These are phyloP conservation scores for Tinea trinotella DNA, from an alignment of 2,888 invertebrate genomes.

Conservation along the genomic window DNA sequence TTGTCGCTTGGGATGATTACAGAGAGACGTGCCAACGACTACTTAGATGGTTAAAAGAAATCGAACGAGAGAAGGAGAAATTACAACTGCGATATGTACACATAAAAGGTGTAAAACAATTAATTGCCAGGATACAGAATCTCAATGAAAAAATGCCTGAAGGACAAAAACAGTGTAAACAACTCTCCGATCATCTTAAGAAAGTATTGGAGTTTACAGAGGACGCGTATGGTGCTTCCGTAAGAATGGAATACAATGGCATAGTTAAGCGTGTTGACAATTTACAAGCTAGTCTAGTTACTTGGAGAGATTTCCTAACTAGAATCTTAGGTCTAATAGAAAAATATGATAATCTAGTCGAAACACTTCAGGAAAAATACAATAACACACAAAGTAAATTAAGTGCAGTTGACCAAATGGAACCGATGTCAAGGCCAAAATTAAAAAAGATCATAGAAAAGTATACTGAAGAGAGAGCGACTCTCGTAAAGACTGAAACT, in stretches of 20 bases:
- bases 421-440: conserved; percentile 73
- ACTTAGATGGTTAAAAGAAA: conserved; percentile 84
- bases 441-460: conserved; percentile 76
- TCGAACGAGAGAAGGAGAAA: conserved; percentile 83
- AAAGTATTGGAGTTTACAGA: conserved; percentile 80
- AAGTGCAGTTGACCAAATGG: conserved; percentile 66
- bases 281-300: conserved; percentile 83
- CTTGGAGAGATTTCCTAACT: conserved; percentile 83
- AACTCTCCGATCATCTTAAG: conserved; percentile 76
- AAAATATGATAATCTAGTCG: conserved; percentile 75
- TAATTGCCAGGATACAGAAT: conserved; percentile 77
- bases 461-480: conserved; percentile 73
- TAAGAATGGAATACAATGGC: conserved; percentile 86
- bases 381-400: conserved; percentile 76
- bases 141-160: conserved; percentile 78
- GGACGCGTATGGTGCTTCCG: conserved; percentile 82
- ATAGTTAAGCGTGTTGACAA: conserved; percentile 84
- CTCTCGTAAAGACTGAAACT: conserved; percentile 69
- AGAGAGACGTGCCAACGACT: conserved; percentile 78
- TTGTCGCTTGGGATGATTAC: conserved; percentile 85
- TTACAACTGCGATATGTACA: conserved; percentile 87
- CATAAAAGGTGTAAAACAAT: conserved; percentile 80
- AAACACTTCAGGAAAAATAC: conserved; percentile 74
- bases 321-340: conserved; percentile 76
- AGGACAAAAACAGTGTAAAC: conserved; percentile 77